These are phyloP conservation scores for Chironex yamaguchii DNA, from an alignment of 30 jellyfish, hydroid and myxozoan species.

Conservation along the genomic window DNA sequence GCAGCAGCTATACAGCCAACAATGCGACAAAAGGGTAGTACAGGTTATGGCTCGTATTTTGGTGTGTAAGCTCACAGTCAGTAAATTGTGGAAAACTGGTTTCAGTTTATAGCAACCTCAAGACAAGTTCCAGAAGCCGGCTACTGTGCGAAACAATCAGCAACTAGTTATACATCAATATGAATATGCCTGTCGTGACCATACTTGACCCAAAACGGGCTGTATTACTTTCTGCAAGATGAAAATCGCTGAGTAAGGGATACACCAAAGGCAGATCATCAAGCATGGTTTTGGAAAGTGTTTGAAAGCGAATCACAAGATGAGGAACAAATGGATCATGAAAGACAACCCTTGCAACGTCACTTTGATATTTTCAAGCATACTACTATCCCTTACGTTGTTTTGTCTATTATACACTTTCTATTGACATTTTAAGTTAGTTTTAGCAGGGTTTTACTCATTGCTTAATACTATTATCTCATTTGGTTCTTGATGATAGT, in stretches of 20 bases:
- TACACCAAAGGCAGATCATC: conserved; percentile 41
- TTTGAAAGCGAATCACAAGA: conserved; percentile 28
- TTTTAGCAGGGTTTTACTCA: not conserved
- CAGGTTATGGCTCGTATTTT: conserved; percentile 27
- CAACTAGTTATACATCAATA: conserved; percentile 1
- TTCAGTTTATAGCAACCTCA: conserved; percentile 42
- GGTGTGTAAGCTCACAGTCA: conserved; percentile 16
- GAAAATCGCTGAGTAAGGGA: conserved; percentile 17
- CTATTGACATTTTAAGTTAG: not conserved
- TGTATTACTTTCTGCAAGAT: conserved; percentile 22
- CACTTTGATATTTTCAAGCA: not conserved
- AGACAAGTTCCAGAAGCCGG: conserved; percentile 50
- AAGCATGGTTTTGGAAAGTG: conserved; percentile 23
- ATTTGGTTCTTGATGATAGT: too few relatives aligned
- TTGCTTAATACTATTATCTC: too few relatives aligned
- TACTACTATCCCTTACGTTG: not conserved
- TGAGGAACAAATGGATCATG: not conserved
- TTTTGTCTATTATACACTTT: not conserved
- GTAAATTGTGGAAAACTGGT: conserved; percentile 9
- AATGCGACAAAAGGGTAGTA: conserved; percentile 25
- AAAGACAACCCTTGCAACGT: conserved; percentile 8
- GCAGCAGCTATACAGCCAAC: conserved; percentile 24
- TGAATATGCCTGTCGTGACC: conserved; percentile 44
- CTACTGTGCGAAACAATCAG: conserved; percentile 34
- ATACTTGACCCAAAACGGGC: conserved; percentile 31